Evolutionary conservation across 2,113 vertebrate species (phyloP), one percentile per base, ranked within the genome.

Genomic region (Ptilorrhoa leucosticta): DNA sequence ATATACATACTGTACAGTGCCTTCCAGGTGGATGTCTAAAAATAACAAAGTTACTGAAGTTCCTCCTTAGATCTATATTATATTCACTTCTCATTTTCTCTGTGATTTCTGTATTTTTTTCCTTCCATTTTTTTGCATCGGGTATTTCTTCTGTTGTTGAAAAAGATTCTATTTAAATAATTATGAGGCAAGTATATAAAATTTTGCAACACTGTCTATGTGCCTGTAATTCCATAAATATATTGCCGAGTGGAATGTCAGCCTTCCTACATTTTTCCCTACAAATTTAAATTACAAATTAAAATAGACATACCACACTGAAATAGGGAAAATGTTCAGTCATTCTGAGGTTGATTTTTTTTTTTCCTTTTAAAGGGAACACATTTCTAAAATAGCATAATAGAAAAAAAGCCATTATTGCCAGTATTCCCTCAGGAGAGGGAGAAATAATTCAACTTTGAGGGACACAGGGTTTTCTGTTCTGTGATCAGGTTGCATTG

Each of bases 401-500:
- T 90, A 80, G 37, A 93, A 65, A 91, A 94, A 70, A 23, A 11
- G 6, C 8, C 48, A 77, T 93, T 81, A 89, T 48, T 83, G 58
- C 71, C 90, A 94, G 23, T n/a, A 45, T 92, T 97, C 83, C 90
- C 54, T 15, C 78, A 80, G 84, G 61, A 94, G 76, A 76, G 71
- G 54, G 48, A 71, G 20, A 90, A 94, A 86, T 50, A 79, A 91
- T 89, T 54, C 58, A 51, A 4, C 64, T 63, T 82, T 42, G 64
- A 61, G 35, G 48, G 48, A 11, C 66, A 31, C 18, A 50, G 63
- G 24, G 48, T 89, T 93, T 69, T 53, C 48, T 60, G 51, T 78
- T 66, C 44, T 81, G 24, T 92, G 30, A 58, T 94, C 56, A 70
- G 40, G 47, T 92, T 83, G 16, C 31, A 22, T 4, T 77, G 77